Evolutionary conservation across 2,888 invertebrate genomes (phyloP).

Genomic region (Stenchaetothrips biformis): DNA sequence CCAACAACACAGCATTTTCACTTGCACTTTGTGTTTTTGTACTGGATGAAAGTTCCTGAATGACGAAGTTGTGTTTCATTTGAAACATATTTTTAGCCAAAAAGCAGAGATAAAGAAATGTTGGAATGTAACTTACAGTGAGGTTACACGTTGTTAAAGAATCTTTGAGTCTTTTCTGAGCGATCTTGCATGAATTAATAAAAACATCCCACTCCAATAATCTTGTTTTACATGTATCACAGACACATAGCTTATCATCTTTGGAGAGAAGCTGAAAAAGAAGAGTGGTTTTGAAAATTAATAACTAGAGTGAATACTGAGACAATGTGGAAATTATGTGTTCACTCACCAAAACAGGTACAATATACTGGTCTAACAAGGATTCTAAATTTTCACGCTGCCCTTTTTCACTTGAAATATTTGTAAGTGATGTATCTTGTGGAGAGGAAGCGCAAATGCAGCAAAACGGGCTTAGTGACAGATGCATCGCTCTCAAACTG

Average conservation of each 20-base stretch:
- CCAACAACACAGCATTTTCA: neutral
- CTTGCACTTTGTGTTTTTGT: neutral
- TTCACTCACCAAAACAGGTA: neutral
- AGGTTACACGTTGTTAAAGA: neutral
- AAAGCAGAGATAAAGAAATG: neutral
- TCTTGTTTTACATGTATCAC: conserved; percentile 1
- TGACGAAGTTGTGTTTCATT: neutral
- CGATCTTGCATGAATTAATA: neutral
- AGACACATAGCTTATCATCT: neutral
- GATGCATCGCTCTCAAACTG: neutral
- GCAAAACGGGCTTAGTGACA: neutral
- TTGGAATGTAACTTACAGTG: neutral
- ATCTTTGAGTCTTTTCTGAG: neutral
- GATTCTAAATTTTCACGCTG: neutral
- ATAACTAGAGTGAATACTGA: neutral
- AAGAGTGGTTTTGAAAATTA: neutral
- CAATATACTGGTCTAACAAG: neutral
- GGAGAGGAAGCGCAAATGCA: neutral
- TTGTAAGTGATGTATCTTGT: neutral
- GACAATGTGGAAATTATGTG: neutral
- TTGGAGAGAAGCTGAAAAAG: neutral
- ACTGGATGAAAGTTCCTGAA: neutral
- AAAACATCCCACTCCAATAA: neutral
- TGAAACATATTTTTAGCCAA: too few species aligned
- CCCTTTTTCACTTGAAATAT: neutral